Conservation (phyloP, 2,888 invertebrate genomes). For the Cordilura impudica region DNA sequence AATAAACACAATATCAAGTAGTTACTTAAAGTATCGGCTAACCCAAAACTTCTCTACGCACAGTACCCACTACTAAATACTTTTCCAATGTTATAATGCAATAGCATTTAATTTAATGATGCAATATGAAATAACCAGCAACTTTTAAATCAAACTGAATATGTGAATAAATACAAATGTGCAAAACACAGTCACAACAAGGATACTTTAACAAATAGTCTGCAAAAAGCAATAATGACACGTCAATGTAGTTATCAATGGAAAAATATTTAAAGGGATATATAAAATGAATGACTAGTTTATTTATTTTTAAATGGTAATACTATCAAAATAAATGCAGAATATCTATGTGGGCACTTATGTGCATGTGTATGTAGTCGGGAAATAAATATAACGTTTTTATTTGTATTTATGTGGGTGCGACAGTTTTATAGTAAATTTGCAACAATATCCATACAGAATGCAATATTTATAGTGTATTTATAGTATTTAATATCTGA, state of each 20-base stretch:
- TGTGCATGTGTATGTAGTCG: not conserved
- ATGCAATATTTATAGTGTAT: conserved; percentile 37
- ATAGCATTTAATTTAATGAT: too few species aligned
- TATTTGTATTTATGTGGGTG: conserved; percentile 2
- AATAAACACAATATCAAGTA: too few species aligned
- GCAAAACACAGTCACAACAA: too few species aligned
- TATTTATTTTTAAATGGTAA: conserved; percentile 40
- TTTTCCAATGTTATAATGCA: too few species aligned
- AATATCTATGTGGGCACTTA: not conserved
- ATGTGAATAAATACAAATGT: not conserved
- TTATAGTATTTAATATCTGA: conserved; percentile 35
- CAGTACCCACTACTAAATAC: too few species aligned
- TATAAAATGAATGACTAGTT: conserved; percentile 37
- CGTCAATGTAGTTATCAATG: conserved; percentile 46
- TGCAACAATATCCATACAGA: conserved; percentile 29
- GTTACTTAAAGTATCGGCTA: too few species aligned
- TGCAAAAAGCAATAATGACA: conserved; percentile 4
- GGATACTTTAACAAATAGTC: not conserved
- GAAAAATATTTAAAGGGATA: conserved; percentile 15
- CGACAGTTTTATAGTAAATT: conserved; percentile 19
- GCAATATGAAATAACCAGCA: not conserved
- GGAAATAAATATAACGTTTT: conserved; percentile 1
- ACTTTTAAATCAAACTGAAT: not conserved
- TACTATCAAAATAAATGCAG: not conserved
- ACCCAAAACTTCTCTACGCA: too few species aligned